Base-by-base conservation (phyloP, 2,113 vertebrate genomes). In the Nothoprocta perdicaria region DNA sequence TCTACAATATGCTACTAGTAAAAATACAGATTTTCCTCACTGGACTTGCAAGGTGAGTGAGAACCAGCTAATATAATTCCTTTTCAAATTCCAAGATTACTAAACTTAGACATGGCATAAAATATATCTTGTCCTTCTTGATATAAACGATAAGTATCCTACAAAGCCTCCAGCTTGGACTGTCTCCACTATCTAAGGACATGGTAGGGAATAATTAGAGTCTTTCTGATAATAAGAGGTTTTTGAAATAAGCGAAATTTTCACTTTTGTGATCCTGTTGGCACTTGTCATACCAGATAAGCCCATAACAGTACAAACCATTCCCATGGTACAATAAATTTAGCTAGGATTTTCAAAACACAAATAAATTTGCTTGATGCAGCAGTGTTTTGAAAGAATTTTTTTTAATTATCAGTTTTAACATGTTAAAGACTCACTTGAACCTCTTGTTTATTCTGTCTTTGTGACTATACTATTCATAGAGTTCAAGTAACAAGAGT, bases 1-100 rank as follows among this genome's bases (percentile, higher is more conserved):
- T 21, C 11, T 41, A 3, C 48, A 46, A 53, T 0, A 0, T 31
- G 19, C 6, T 86, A 74, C 23, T 62, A 29, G 35, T 68, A 35
- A 9, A 65, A 81, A 4, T 33, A 71, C 23, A 46, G 7, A 8
- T 88, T 41, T 19, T 52, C 3, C 1, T 4, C 11, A 35, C 46
- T 66, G 35, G 14, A 45, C 9, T 78, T 62, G 29, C 0, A 66
- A 15, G 8, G 10, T 6, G 15, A 14, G 7, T 29, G 19, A 65
- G 46, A 10, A 62, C 2, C 4, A 33, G 33, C 8, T 52, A 5
- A 62, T 52, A 63, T 38, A 40, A 75, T 71, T 63, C 41, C 53
- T 12, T 12, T 24, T 65, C 15, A 50, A 16, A 57, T 75, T 53
- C 81, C 33, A 41, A 41, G 13, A 17, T 8, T 72, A 19, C 35